Base-by-base conservation (phyloP, 1,140 invertebrate species). In the Drosophila burlai region DNA sequence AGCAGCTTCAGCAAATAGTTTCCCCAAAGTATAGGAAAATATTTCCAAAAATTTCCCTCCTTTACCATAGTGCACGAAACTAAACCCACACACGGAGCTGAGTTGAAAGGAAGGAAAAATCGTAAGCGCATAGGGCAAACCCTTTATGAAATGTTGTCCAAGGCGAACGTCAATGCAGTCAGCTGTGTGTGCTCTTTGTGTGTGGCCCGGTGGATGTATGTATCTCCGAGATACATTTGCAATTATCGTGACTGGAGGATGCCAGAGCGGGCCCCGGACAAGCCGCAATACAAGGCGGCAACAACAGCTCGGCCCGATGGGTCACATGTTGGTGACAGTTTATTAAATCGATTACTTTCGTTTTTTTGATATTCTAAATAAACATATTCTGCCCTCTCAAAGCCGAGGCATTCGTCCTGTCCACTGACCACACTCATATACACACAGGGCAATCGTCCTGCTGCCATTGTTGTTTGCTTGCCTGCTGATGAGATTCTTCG, bases 291-390 rank as follows among this genome's bases (percentile, higher is more conserved):
- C 67, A 72, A 43, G 49, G 42, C 38, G 34, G 29, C 50, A 31
- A 55, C 31, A 60, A 43, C 29, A 67, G 24, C 58, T 31, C 40
- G 47, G 65, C 16, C 58, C 62, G 64, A 52, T 61, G 66, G 78
- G 75, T 80, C 81, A 86, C 90, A 91, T 91, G 90, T 81, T 83
- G 90, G 90, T 91, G 90, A 91, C 90, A 91, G 90, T 91, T 91
- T 92, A 92, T 91, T 91, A 91, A 91, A 91, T 91, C 85, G 84
- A 92, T 91, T 91, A 92, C 90, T 92, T 91, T 91, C 83, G 80
- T 77, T 86, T 91, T 54, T 73, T 91, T 91, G 90, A 91, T 92
- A 91, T 91, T 91, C 81, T 92, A 91, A 92, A 92, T 91, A 91
- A 92, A 92, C 82, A 92, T 90, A 90, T 85, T 84, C 74, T 83